Evolutionary conservation across 2,888 invertebrate genomes (phyloP).

Genomic region (Ectropis crepuscularia): DNA sequence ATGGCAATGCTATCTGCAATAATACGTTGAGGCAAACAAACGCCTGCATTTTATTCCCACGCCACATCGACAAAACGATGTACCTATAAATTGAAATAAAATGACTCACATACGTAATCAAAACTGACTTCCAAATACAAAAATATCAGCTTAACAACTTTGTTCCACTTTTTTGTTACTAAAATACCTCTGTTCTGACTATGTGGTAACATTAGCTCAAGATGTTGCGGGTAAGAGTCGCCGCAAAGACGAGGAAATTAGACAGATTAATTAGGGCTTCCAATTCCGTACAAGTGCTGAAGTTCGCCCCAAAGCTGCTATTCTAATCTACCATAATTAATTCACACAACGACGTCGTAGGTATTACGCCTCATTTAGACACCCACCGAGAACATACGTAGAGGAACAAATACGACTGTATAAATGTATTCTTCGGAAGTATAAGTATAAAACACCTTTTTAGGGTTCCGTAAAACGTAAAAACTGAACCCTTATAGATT

Average conservation of each 20-base stretch:
- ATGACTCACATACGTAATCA: no score
- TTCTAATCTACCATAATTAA: slow-evolving; percentile 6
- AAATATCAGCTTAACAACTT: no score
- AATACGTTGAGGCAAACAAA: no score
- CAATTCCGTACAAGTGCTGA: slow-evolving; percentile 41
- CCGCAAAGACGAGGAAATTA: slow-evolving; percentile 42
- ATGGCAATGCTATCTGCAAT: no score
- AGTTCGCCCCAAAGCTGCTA: slow-evolving; percentile 11
- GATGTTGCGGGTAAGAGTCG: slow-evolving; percentile 16
- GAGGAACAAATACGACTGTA: background rate
- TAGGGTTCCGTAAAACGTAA: no score
- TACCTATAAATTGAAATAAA: no score
- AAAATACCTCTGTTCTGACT: background rate
- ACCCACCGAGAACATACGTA: background rate
- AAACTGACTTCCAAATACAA: no score
- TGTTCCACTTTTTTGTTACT: no score
- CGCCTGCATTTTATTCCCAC: no score
- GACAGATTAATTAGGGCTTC: slow-evolving; percentile 44
- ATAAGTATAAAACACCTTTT: background rate
- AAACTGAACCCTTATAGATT: no score
- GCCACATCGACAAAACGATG: no score
- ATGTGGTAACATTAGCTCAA: slow-evolving; percentile 21
- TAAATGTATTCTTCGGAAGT: background rate
- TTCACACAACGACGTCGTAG: slow-evolving; percentile 1
- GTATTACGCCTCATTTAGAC: background rate